Base-by-base conservation (phyloP, 2,888 invertebrate species). In the Hypena proboscidalis region DNA sequence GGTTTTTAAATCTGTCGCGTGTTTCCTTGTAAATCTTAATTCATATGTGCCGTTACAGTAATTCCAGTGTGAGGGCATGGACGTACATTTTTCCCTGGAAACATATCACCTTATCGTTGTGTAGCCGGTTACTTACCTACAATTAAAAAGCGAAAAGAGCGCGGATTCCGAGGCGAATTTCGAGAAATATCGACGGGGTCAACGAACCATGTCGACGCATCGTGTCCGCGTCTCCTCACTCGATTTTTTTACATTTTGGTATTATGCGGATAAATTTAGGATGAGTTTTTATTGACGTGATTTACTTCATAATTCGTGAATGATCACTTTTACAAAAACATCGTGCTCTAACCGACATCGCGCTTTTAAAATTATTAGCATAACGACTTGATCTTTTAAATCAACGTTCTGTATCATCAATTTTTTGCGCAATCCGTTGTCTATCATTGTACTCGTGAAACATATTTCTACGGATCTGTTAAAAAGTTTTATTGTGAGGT, bases 111-210 rank as follows among this genome's bases (percentile, higher is more conserved):
- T 85, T 83, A 85, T 83, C 82, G 79, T 68, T 74, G 80, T 78
- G 79, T 81, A 76, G 83, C 81, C 79, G 85, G 81, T 82, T 83
- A 81, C 81, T 79, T 82, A 81, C 81, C 78, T 82, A 86, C 89
- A 89, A 90, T 90, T 90, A 90, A 90, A 89, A 89, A 85, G 83
- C 87, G 86, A 88, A 86, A 89, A 88, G 85, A 85, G 79, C 83
- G 80, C 73, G 80, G 84, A 90, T 85, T 88, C 85, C 81, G 76
- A 82, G 73, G 80, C 77, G 83, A 83, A 88, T 90, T 90, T 89
- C 87, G 83, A 89, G 89, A 89, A 89, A 87, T 90, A 89, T 89
- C 88, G 85, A 80, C 82, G 86, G 77, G 89, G 89, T 90, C 88
- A 77, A 77, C 79, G 90, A 83, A 81, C 89, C 77, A 65, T 77